Evolutionary conservation across 2,113 vertebrate genomes (phyloP), one percentile per base, ranked within the genome.

Genomic region (Pseudopipra pipra): DNA sequence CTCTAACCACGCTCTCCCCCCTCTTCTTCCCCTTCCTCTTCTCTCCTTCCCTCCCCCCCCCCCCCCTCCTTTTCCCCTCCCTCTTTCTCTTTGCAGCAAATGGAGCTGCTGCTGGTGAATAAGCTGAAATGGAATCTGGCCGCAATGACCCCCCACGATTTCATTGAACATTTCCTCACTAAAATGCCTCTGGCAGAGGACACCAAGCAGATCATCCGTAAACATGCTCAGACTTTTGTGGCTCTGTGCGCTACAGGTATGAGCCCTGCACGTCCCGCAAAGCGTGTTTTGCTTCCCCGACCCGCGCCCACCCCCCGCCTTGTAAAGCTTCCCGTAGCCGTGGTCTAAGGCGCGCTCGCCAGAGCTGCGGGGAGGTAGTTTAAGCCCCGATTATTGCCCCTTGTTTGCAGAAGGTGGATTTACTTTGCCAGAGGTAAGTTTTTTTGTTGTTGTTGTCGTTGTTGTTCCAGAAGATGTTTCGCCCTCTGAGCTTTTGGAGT

Each of bases 111-210:
- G 77, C 98, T 99, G 96, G 98, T 99, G 96, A 99, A 99, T 98
- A 99, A 99, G 94, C 98, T 99, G 97, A 99, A 99, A 97, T 99
- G 99, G 99, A 99, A 99, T 95, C 98, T 99, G 98, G 99, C 99
- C 4, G 99, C 99, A 55, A 99, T 98, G 97, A 99, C 99, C 17
- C 99, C 99, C 56, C 99, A 99, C 61, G 99, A 99, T 94, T 99
- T 99, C 98, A 99, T 99, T 59, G 99, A 99, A 95, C 99, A 99
- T 98, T 99, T 99, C 98, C 99, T 99, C 87, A 98, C 98, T 98
- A 99, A 99, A 97, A 98, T 99, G 98, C 98, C 98, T 46, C 98
- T 99, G 97, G 97, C 98, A 63, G 98, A 98, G 89, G 99, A 98
- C 97, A 98, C 98, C 98, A 99, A 99, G 95, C 99, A 99, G 98